Conservation (phyloP, 2,113 vertebrate genomes). For the Hyaena hyaena region DNA sequence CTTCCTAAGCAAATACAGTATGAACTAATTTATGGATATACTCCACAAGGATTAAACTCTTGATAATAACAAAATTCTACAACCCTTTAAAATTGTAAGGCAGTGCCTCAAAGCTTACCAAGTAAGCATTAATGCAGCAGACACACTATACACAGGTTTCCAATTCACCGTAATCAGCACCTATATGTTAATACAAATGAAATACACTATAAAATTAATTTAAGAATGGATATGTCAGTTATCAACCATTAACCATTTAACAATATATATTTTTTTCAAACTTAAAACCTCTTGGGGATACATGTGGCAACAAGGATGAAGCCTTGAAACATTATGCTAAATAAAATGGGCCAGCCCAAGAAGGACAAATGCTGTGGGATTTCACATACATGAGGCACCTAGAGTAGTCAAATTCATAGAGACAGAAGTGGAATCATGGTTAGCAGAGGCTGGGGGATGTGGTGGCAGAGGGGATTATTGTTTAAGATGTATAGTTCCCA, state of each 20-base stretch:
- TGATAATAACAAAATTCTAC: background rate
- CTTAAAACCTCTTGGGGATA: background rate
- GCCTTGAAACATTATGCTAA: background rate
- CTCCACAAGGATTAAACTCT: background rate
- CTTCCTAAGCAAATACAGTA: constrained; percentile 4
- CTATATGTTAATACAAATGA: background rate
- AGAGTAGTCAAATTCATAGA: background rate
- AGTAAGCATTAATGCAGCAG: background rate
- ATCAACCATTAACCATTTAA: constrained; percentile 4
- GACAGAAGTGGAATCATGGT: background rate
- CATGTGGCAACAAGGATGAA: background rate
- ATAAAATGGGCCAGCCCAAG: background rate
- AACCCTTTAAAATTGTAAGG: background rate
- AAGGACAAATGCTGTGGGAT: background rate
- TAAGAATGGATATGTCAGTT: background rate
- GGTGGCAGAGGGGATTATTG: background rate
- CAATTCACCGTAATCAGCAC: background rate
- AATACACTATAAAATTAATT: constrained; percentile 23
- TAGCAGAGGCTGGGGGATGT: background rate
- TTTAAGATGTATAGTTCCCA: background rate
- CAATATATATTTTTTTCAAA: constrained; percentile 19
- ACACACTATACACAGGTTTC: background rate
- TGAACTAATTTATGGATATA: background rate
- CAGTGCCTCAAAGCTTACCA: background rate
- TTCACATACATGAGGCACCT: background rate